Conservation (phyloP, 2,113 vertebrate species). For the Sceloporus undulatus region DNA sequence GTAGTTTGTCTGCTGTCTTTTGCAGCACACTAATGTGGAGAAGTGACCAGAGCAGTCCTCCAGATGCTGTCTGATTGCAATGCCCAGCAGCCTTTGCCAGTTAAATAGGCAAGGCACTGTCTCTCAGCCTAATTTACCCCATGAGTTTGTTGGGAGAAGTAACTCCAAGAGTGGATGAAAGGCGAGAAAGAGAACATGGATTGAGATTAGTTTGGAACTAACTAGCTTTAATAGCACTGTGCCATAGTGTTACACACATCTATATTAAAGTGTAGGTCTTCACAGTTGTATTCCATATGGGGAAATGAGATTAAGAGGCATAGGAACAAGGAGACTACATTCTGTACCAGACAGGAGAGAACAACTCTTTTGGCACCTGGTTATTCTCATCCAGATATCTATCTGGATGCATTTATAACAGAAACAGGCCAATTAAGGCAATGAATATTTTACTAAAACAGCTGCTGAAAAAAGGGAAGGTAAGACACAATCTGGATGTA, state of each 20-base stretch:
- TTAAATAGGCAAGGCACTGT: too few species aligned
- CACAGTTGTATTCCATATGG: slow-evolving; percentile 12
- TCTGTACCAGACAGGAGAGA: not conserved
- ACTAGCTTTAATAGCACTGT: not conserved
- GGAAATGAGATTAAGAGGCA: not conserved
- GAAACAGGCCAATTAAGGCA: not conserved
- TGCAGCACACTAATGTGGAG: too few species aligned
- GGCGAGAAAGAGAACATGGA: not conserved
- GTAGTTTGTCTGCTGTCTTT: too few species aligned
- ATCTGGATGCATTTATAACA: slow-evolving; percentile 9
- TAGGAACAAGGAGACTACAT: not conserved
- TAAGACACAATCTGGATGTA: not conserved
- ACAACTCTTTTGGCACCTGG: not conserved
- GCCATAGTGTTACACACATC: not conserved
- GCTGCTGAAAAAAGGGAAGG: not conserved
- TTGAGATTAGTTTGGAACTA: not conserved
- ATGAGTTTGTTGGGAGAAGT: too few species aligned
- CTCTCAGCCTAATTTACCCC: too few species aligned
- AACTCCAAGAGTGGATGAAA: not conserved
- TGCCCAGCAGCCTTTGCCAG: not conserved
- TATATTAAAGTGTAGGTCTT: not conserved
- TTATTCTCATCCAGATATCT: slow-evolving; percentile 8
- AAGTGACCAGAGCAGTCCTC: too few species aligned
- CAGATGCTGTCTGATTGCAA: too few species aligned
- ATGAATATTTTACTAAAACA: not conserved